A percentile compares a stretch with the other conserved stretches of the same genome.
These are phyloP conservation scores for Pelvicachromis taeniatus DNA, from an alignment of 2,113 vertebrate species.

Conservation along the genomic window DNA sequence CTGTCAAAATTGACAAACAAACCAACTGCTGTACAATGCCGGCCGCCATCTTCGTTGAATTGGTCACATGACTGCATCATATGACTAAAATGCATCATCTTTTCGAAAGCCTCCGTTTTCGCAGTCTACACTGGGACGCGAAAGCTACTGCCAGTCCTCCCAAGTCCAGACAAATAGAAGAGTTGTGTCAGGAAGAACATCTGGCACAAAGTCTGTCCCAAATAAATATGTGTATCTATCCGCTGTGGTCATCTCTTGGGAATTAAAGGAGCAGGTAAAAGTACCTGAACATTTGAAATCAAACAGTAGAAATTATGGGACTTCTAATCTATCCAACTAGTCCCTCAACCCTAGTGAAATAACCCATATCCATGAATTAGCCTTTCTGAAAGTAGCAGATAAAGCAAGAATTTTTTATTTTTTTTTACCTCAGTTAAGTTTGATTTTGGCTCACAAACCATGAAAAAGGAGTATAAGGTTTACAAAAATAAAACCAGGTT, in stretches of 20 bases:
- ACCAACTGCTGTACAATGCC: too few species aligned
- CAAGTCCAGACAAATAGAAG: not conserved
- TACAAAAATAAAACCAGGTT: not conserved
- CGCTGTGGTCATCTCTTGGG: not conserved
- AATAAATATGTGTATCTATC: not conserved
- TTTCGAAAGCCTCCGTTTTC: too few species aligned
- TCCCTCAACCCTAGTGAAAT: not conserved
- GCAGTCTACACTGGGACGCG: too few species aligned
- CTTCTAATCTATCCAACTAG: not conserved
- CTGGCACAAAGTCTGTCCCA: accelerated
- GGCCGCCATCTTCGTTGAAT: too few species aligned
- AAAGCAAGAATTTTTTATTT: not conserved
- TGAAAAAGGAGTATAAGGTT: not conserved
- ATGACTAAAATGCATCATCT: too few species aligned
- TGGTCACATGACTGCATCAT: too few species aligned
- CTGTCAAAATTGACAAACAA: too few species aligned
- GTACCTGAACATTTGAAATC: not conserved
- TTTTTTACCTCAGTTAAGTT: not conserved
- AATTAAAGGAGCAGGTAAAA: not conserved
- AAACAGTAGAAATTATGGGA: not conserved
- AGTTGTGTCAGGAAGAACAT: not conserved
- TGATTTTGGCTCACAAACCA: not conserved
- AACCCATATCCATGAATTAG: accelerated
- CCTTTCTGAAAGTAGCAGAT: accelerated
- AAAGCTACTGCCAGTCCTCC: not conserved